Base-by-base conservation (phyloP, 2,888 invertebrate genomes). In the Caenorhabditis sulstoni region DNA sequence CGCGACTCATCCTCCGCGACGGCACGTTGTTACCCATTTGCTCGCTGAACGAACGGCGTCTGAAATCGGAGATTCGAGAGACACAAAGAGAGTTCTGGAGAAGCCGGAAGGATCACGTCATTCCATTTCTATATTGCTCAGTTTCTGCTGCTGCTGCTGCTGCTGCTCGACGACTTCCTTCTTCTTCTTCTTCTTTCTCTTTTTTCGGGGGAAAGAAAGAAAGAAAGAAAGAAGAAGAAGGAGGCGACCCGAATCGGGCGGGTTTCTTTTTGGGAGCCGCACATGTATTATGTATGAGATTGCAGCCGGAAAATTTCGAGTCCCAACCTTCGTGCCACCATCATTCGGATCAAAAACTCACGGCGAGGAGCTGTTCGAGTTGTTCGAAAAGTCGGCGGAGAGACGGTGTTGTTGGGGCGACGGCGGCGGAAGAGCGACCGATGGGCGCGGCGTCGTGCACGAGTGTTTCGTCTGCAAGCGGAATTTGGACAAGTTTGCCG, bases 1-100 rank as follows among this genome's bases (percentile, higher is more conserved):
- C 79, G 44, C 79, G 52, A 35, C 79, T 79, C 74, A 79, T 68
- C 65, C 79, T 22, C 29, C 79, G 62, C 18, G 79, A 79, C 53
- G 74, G 68, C 29, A 74, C 74, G 59, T 68, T 79, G 53, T 79
- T 79, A 16, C 79, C 79, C 79, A 79, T 79, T 68, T 74, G 70
- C 41, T 79, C 79, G 61, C 79, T 73, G 62, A 79, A 64, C 29
- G 79, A 79, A 22, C 73, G 79, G 9, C 79, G 73, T 39, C 79
- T 79, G 71, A 58, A 71, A 70, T 22, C 14, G 3, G 16, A 29
- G 29, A 29, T 29, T 3, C 29, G 29, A 29, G 29, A 29, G 29
- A n/a, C n/a, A n/a, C n/a, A n/a, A n/a, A n/a, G n/a, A n/a, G n/a
- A n/a, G n/a, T n/a, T n/a, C n/a, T n/a, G n/a, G n/a, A n/a, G 29